Conservation (phyloP, 2,888 invertebrate genomes). For the Diadromus collaris region DNA sequence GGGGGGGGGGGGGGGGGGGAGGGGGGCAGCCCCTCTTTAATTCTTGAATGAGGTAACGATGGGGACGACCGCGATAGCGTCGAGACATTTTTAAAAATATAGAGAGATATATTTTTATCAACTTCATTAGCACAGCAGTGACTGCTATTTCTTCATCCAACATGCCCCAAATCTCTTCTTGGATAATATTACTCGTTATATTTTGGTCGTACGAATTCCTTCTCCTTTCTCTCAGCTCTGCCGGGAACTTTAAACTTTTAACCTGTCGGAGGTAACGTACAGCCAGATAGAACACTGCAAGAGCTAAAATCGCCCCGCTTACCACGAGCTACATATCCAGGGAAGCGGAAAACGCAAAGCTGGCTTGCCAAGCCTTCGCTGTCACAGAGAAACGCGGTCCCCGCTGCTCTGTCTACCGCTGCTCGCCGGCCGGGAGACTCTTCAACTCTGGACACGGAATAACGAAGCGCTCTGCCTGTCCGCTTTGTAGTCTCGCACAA, state of each 20-base stretch:
- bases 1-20: too few species aligned
- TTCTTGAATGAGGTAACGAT: too few species aligned
- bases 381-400: slow-evolving; percentile 11
- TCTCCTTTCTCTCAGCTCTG: background rate
- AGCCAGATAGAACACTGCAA: slow-evolving; percentile 3
- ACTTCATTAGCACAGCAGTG: background rate
- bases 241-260: slow-evolving; percentile 15
- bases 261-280: background rate
- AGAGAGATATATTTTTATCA: background rate
- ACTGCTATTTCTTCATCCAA: background rate
- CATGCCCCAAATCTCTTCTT: background rate
- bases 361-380: slow-evolving; percentile 5
- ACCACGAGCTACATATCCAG: slow-evolving; percentile 4
- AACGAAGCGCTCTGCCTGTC: slow-evolving; percentile 4
- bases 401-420: background rate
- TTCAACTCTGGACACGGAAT: slow-evolving; percentile 7
- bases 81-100: too few species aligned
- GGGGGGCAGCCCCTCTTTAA: too few species aligned
- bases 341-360: slow-evolving; percentile 22
- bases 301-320: slow-evolving; percentile 18
- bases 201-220: background rate
- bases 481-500: background rate
- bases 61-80: too few species aligned
- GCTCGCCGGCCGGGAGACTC: background rate
- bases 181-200: background rate